phyloP scores from a whole-genome alignment of 2,797 vertebrate species.

The Onychomys arenicola region DNA sequence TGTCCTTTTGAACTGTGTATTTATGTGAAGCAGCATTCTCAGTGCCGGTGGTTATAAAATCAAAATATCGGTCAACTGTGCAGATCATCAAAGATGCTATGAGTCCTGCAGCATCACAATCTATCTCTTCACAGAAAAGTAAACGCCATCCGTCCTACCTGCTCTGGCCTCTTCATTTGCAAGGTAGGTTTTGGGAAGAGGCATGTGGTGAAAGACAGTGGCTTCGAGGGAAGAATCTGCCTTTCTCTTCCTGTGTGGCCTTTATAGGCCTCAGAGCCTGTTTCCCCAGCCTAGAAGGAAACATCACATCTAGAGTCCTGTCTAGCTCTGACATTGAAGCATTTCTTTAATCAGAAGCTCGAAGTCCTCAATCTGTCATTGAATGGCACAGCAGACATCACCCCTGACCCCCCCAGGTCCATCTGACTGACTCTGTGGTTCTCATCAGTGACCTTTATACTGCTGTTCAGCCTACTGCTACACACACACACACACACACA shows the following conservation, averaged over 20 bases:
- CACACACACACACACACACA: too few relatives aligned
- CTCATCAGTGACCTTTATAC: neutral
- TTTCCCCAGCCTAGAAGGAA: neutral
- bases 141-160: neutral
- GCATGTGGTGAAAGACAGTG: neutral
- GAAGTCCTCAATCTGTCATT: neutral
- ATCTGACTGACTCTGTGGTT: neutral
- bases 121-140: neutral
- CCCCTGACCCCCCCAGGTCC: neutral
- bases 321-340: neutral
- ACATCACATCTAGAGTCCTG: neutral
- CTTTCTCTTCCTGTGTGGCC: neutral
- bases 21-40: neutral
- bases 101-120: neutral
- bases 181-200: neutral
- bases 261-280: neutral
- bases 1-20: neutral
- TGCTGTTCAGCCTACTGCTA: too few relatives aligned
- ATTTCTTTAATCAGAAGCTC: neutral
- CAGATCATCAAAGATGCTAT: neutral
- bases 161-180: slow-evolving; percentile 7
- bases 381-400: neutral
- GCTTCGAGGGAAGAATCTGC: neutral
- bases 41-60: neutral
- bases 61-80: neutral